These are phyloP conservation scores for Eledona agricola DNA, from an alignment of 2,888 invertebrate species.

Conservation along the genomic window DNA sequence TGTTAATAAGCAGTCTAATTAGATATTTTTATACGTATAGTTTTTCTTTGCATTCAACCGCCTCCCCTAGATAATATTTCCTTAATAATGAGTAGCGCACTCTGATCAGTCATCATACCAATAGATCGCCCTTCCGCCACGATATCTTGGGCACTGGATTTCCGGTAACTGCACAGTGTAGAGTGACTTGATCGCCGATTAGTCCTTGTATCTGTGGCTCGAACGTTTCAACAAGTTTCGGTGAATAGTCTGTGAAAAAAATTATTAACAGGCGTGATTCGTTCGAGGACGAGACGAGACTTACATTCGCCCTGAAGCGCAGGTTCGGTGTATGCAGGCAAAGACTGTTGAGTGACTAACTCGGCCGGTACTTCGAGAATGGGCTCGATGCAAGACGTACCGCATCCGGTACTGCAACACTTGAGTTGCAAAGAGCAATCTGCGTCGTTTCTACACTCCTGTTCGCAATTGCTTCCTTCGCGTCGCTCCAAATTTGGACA, in stretches of 20 bases:
- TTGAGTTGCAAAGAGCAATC: constrained; percentile 82
- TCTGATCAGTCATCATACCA: too few species aligned
- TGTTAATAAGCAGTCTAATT: too few species aligned
- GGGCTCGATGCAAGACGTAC: constrained; percentile 74
- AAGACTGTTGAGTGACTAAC: constrained; percentile 57
- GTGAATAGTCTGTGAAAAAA: constrained; percentile 60
- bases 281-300: too few species aligned
- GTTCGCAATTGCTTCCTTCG: constrained; percentile 68
- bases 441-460: constrained; percentile 81
- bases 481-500: constrained; percentile 68
- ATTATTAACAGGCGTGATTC: too few species aligned
- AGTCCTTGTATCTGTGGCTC: constrained; percentile 71
- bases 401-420: constrained; percentile 85
- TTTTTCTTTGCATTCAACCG: too few species aligned
- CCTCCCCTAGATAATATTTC: too few species aligned
- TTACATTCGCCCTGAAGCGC: constrained; percentile 54
- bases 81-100: too few species aligned
- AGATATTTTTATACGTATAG: too few species aligned
- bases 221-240: constrained; percentile 57
- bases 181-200: constrained; percentile 77
- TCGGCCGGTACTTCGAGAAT: constrained; percentile 59
- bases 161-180: constrained; percentile 80
- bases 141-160: constrained; percentile 79
- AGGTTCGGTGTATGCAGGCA: constrained; percentile 59
- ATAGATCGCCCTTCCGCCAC: constrained; percentile 78